Conservation (phyloP, 2,797 vertebrate genomes). For the Aldrovandia affinis region DNA sequence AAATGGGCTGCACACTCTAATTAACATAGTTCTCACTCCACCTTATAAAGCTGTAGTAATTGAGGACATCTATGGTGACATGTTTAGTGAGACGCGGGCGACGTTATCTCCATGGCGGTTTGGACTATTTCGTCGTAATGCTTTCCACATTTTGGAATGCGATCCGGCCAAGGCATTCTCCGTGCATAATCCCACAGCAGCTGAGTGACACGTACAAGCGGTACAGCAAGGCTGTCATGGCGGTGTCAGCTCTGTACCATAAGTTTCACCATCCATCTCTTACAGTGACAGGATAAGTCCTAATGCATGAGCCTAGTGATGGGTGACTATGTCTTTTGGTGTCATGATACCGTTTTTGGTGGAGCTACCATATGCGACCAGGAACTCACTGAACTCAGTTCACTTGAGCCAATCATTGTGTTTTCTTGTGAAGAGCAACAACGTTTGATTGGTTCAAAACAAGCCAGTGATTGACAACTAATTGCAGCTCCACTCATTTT, state of each 20-base stretch:
- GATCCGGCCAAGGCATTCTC: conserved; percentile 49
- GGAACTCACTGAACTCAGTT: too few relatives aligned
- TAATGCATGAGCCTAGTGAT: neutral
- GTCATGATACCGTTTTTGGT: too few relatives aligned
- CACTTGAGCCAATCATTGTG: too few relatives aligned
- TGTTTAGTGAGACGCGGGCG: neutral
- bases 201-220: conserved; percentile 21
- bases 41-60: conserved; percentile 49
- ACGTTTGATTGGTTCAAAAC: too few relatives aligned
- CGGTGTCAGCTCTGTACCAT: neutral
- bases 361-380: too few relatives aligned
- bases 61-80: conserved; percentile 39
- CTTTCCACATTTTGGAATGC: conserved; percentile 65
- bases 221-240: neutral
- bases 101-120: neutral
- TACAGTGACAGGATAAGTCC: neutral
- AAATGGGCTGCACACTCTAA: conserved; percentile 62
- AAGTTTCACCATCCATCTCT: neutral
- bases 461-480: too few relatives aligned
- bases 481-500: too few relatives aligned
- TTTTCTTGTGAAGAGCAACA: too few relatives aligned
- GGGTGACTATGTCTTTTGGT: too few relatives aligned
- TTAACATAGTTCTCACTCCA: conserved; percentile 58
- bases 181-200: conserved; percentile 53
- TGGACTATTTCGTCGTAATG: too few relatives aligned